phyloP scores from a whole-genome alignment of 2,113 vertebrate species.

The Todiramphus chloris region DNA sequence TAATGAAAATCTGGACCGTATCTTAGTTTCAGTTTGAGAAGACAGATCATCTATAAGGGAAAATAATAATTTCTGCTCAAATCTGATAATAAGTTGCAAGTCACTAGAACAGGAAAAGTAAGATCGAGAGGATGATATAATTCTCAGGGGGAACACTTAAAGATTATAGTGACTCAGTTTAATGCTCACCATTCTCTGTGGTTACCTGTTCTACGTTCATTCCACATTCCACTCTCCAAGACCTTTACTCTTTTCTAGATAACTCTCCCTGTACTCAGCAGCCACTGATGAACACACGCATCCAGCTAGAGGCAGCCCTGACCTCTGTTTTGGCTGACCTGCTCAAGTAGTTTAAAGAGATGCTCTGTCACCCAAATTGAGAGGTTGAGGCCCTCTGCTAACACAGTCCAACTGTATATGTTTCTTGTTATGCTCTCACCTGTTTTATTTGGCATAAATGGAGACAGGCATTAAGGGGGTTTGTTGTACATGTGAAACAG shows the following conservation, averaged over 20 bases:
- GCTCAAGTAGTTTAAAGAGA: not conserved
- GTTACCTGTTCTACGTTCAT: not conserved
- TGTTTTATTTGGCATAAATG: not conserved
- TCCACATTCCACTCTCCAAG: not conserved
- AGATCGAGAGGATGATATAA: not conserved
- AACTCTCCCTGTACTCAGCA: not conserved
- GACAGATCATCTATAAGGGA: not conserved
- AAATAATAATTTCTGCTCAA: not conserved
- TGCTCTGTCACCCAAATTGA: not conserved
- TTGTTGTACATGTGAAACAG: not conserved
- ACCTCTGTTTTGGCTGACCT: not conserved
- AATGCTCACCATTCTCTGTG: not conserved
- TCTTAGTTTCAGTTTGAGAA: not conserved
- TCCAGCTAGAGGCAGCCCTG: not conserved
- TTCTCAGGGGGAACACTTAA: not conserved
- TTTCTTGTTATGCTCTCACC: not conserved
- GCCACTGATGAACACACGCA: not conserved
- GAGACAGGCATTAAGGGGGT: not conserved
- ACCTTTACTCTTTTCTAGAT: not conserved
- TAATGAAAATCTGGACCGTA: not conserved
- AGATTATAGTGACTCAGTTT: not conserved
- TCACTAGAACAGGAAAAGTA: not conserved
- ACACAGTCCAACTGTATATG: not conserved
- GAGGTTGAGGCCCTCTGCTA: not conserved
- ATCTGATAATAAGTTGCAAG: not conserved